These are phyloP conservation scores for Malurus cyaneus DNA, from an alignment of 2,113 vertebrate species.

Conservation along the genomic window DNA sequence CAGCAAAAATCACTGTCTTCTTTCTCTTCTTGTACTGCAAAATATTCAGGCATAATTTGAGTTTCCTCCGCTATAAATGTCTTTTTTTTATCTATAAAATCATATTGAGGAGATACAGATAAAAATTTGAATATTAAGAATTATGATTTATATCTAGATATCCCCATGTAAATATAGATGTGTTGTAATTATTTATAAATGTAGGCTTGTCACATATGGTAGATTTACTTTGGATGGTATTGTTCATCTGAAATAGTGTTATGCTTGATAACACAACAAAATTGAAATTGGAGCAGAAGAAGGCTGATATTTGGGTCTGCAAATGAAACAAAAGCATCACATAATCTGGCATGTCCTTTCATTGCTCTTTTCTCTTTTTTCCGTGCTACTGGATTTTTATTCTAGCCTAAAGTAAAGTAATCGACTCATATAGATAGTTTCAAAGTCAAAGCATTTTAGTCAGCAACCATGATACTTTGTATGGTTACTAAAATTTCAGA, in stretches of 20 bases:
- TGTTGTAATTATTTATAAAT: background rate
- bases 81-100: background rate
- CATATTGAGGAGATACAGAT: background rate
- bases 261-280: constrained; percentile 12
- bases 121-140: background rate
- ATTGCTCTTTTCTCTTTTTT: background rate
- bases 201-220: background rate
- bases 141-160: background rate
- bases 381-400: background rate
- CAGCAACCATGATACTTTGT: background rate
- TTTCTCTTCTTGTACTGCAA: background rate
- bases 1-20: background rate
- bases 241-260: background rate
- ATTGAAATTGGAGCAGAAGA: background rate
- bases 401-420: background rate
- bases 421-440: background rate
- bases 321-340: background rate
- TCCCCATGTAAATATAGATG: background rate
- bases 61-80: background rate
- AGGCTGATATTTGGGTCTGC: background rate
- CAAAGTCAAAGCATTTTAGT: background rate
- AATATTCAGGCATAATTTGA: background rate
- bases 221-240: background rate
- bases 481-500: background rate
- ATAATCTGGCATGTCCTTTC: background rate